Conservation (phyloP, 2,797 vertebrate genomes). For the Megaceryle alcyon region DNA sequence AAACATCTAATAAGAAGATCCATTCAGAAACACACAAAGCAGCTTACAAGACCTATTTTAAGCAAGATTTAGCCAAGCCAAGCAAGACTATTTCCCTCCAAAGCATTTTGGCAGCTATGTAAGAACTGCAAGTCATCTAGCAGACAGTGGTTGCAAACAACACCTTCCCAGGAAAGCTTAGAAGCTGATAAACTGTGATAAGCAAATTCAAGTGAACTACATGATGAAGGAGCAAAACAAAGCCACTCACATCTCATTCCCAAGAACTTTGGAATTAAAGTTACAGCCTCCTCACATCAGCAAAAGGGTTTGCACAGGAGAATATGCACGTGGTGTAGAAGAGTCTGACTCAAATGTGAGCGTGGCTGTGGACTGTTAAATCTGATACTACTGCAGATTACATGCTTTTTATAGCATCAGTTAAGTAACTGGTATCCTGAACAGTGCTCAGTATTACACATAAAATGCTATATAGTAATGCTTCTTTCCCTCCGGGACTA, state of each 20-base stretch:
- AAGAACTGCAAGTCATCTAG: conserved; percentile 1
- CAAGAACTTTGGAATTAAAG: conserved; percentile 17
- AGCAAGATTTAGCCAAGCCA: not conserved
- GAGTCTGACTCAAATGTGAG: not conserved
- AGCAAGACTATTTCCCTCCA: not conserved
- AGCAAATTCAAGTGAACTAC: conserved; percentile 58
- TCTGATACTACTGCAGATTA: not conserved
- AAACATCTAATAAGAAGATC: not conserved
- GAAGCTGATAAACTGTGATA: conserved; percentile 45
- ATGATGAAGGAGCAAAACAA: not conserved
- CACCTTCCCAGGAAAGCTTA: conserved; percentile 44
- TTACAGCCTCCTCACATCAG: not conserved
- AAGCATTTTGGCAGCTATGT: not conserved
- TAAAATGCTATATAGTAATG: not conserved
- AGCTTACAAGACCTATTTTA: not conserved
- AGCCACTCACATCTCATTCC: conserved; percentile 25
- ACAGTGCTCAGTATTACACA: not conserved
- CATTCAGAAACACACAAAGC: not conserved
- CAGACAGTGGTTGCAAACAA: not conserved
- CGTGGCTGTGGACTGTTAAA: not conserved
- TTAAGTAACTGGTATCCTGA: not conserved
- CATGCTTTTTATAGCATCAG: not conserved
- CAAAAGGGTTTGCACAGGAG: not conserved
- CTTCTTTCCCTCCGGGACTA: not conserved
- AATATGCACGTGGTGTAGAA: not conserved